Base-by-base conservation (phyloP, 2,113 vertebrate genomes). In the Leucopternis melanops region DNA sequence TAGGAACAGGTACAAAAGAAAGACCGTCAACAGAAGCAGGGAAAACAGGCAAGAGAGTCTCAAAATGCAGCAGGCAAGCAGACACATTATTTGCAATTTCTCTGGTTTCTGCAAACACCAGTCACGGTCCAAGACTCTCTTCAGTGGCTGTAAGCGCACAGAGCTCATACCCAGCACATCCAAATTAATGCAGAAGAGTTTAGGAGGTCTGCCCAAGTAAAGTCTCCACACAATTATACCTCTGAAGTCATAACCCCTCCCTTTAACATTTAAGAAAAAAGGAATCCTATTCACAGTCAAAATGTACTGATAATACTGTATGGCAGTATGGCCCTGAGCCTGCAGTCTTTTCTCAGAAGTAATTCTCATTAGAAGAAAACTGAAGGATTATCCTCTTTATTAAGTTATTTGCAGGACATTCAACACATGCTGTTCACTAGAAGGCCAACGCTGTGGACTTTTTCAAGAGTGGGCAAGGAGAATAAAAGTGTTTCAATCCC, bases 21-120 rank as follows among this genome's bases (percentile, higher is more conserved):
- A 65, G 10, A 32, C 1, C 0, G 0, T 3, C 58, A 36, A n/a
- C 3, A 58, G 38, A 0, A 61, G 26, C 5, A 44, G 19, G 31
- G 27, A 25, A 57, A 82, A 32, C 9, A 44, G 17, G 27, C 44
- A 49, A 32, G 16, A n/a, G 18, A 62, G 54, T 61, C 52, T 73
- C 2, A 9, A 88, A 61, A 59, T 16, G 20, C 29, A 74, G 20
- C 2, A 67, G 6, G 7, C 22, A n/a, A 16, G 31, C 38, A 54
- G 69, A 50, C 29, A 26, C 5, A 0, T 12, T 38, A 71, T 44
- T 26, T 70, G 16, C 13, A 32, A 11, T 57, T 83, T 58, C 42
- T 80, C 44, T 50, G 38, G 47, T 47, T 80, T 81, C 52, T 83
- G 74, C 11, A 16, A 90, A n/a, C 7, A 52, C 15, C 58, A 58